Base-by-base conservation (phyloP, 1,140 invertebrate species). In the Drosophila takahashii region DNA sequence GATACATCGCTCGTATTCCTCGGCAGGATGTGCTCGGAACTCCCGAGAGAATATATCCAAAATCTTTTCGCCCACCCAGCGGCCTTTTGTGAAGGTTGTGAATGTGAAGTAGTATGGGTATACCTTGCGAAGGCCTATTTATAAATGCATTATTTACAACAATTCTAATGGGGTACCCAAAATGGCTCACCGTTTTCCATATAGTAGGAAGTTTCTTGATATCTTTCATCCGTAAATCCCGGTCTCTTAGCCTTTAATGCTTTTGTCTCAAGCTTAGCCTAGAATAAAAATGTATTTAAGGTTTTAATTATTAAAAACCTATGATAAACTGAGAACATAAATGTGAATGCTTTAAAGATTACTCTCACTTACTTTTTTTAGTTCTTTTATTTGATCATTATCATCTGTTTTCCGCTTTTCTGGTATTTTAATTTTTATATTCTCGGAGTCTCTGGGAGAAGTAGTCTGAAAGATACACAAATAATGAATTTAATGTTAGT, bases 21-120 rank as follows among this genome's bases (percentile, higher is more conserved):
- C 97, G 4, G 96, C 96, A 1, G 97, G 97, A 93, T 98, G 97
- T 6, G 97, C 97, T 16, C 97, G 94, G 92, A 99, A 99, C 93
- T 99, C 99, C 51, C 96, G 93, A 1, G 96, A 95, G 92, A 99
- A 99, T 16, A 99, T 97, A 83, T 99, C 98, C 51, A 98, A 93
- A 45, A 99, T 96, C 87, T 96, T 96, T 91, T 98, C 96, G 10
- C 98, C 98, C 10, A 99, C 96, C 99, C 99, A 99, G 66, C 99
- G 95, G 2, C 98, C 98, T 94, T 99, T 99, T 16, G 97, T 98
- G 93, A 98, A 98, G 4, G 98, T 98, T 57, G 97, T 97, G 93
- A 99, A 99, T 11, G 97, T 98, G 93, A 98, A 99, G 93, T 98
- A 98, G 93, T 99, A 99, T 0, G 99, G 99, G 92, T 99, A 98